phyloP scores from a whole-genome alignment of 2,113 vertebrate species.

The Phainopepla nitens region DNA sequence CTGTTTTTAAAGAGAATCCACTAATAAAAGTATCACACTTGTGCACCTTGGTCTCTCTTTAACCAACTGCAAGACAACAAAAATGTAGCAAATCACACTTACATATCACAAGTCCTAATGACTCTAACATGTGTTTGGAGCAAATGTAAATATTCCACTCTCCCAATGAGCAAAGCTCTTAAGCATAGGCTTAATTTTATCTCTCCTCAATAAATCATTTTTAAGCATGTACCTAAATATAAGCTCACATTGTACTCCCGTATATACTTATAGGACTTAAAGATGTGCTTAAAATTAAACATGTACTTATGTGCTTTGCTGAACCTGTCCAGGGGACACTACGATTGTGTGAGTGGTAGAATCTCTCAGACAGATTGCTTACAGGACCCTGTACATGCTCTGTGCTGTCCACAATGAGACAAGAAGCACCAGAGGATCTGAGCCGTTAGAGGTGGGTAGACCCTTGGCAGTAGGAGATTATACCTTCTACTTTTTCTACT shows the following conservation, averaged over 20 bases:
- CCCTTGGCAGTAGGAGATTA: background rate
- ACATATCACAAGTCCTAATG: slow-evolving; percentile 1
- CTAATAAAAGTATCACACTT: background rate
- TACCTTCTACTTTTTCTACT: background rate
- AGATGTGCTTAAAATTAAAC: slow-evolving; percentile 36
- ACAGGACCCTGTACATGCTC: background rate
- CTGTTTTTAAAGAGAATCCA: background rate
- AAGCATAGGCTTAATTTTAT: slow-evolving; percentile 50
- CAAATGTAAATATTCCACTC: slow-evolving; percentile 49
- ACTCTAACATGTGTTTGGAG: slow-evolving; percentile 22
- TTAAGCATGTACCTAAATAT: slow-evolving; percentile 37
- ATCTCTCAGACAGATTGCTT: background rate
- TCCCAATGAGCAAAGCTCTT: slow-evolving; percentile 21
- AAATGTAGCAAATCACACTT: background rate
- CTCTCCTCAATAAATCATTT: slow-evolving; percentile 53
- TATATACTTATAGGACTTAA: slow-evolving; percentile 41
- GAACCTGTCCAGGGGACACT: background rate
- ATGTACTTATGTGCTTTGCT: background rate
- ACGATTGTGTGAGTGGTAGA: background rate
- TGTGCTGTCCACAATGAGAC: rapidly evolving
- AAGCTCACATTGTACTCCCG: background rate
- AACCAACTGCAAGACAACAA: background rate
- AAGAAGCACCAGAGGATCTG: background rate
- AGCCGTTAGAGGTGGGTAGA: background rate
- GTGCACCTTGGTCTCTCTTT: background rate